Percentiles rank a stretch among this genome's conserved stretches.
Evolutionary conservation across 2,888 invertebrate species (phyloP).

Genomic region (Cantharis lateralis): DNA sequence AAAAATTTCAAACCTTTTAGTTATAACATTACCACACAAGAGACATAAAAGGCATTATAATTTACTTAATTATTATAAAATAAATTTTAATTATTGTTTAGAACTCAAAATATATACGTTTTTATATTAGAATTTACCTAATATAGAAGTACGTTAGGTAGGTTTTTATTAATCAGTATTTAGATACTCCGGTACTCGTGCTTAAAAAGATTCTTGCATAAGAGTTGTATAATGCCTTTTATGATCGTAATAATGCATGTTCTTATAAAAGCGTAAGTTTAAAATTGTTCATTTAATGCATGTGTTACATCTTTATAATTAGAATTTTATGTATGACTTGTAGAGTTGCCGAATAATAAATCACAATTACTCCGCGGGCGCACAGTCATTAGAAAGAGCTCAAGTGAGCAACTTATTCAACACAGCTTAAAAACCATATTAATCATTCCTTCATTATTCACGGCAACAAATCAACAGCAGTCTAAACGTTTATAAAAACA

Average conservation of each 20-base stretch:
- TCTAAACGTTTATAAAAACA: constrained; percentile 23
- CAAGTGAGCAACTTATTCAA: constrained; percentile 18
- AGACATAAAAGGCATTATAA: background rate
- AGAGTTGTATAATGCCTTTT: constrained; percentile 7
- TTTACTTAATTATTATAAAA: background rate
- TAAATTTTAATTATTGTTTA: background rate
- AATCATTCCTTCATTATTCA: constrained; percentile 27
- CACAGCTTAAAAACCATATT: constrained; percentile 18
- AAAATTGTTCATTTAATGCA: constrained; percentile 40
- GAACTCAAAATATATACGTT: background rate
- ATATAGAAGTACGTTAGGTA: background rate
- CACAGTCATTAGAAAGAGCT: constrained; percentile 28
- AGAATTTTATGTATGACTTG: constrained; percentile 40
- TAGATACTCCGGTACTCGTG: background rate
- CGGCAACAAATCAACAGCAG: constrained; percentile 24
- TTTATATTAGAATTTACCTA: background rate
- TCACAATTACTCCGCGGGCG: constrained; percentile 38
- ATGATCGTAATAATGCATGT: constrained; percentile 8
- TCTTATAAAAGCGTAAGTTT: constrained; percentile 9
- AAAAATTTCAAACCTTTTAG: background rate
- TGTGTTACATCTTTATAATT: constrained; percentile 41
- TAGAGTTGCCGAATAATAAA: constrained; percentile 39
- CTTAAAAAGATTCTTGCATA: background rate
- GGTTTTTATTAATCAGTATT: background rate
- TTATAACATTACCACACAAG: background rate